Conservation (phyloP, 2,888 invertebrate genomes). For the Drosophila mayaguana region DNA sequence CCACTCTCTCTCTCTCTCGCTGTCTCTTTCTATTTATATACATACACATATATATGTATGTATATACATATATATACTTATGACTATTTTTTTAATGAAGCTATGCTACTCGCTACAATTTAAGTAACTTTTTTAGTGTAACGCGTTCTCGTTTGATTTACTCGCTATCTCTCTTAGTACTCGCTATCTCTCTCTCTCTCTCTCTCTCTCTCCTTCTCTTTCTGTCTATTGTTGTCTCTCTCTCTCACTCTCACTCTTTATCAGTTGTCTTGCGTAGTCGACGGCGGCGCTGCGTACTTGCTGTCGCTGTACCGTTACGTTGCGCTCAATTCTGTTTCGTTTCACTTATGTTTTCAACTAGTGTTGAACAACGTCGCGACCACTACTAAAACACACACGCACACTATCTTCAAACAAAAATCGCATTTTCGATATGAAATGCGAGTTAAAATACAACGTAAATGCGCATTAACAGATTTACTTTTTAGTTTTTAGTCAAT, state of each 20-base stretch:
- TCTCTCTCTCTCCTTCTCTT: conserved; percentile 23
- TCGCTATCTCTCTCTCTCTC: conserved; percentile 13
- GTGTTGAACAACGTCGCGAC: conserved; percentile 64
- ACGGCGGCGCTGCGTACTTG: conserved; percentile 50
- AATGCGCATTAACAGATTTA: conserved; percentile 41
- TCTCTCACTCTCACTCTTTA: conserved; percentile 30
- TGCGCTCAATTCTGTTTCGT: conserved; percentile 44
- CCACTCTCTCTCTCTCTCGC: background rate
- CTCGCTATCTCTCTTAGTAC: conserved; percentile 26
- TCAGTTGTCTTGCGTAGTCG: conserved; percentile 62
- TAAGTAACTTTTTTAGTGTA: conserved; percentile 44
- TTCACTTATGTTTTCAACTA: conserved; percentile 41
- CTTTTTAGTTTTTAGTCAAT: conserved; percentile 34
- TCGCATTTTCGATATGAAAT: conserved; percentile 16
- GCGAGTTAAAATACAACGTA: conserved; percentile 32
- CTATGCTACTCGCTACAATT: conserved; percentile 31
- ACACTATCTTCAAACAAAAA: conserved; percentile 30
- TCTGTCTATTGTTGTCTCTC: conserved; percentile 28
- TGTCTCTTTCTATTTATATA: conserved; percentile 2
- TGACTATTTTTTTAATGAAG: conserved; percentile 5
- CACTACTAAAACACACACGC: conserved; percentile 43
- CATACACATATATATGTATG: background rate
- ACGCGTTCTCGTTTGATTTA: conserved; percentile 41
- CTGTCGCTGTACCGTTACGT: conserved; percentile 43
- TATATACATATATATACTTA: conserved; percentile 17